Percentiles rank a stretch among this genome's conserved stretches.
Conservation (phyloP, 2,113 vertebrate genomes). For the Gila orcuttii region DNA sequence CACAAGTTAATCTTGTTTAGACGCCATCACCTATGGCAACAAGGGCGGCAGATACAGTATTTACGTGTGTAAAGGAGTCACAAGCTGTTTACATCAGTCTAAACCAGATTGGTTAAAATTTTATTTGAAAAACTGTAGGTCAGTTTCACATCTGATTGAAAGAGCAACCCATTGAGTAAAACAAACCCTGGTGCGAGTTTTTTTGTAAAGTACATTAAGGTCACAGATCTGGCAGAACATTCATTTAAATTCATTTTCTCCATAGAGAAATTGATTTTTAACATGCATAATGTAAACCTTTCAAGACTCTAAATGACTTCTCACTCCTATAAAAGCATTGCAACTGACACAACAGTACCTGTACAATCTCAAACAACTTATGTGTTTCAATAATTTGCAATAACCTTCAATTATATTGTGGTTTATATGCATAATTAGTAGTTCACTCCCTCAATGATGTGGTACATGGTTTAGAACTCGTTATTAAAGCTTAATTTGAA, state of each 20-base stretch:
- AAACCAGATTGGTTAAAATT: background rate
- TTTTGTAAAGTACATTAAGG: no score
- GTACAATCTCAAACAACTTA: background rate
- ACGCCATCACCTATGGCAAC: background rate
- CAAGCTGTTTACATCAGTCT: background rate
- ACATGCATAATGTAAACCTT: background rate
- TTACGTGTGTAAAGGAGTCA: background rate
- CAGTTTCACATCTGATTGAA: no score
- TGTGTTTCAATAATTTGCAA: background rate
- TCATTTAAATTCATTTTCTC: background rate
- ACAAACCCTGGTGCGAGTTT: no score
- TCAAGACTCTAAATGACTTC: background rate
- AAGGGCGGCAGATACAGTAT: background rate
- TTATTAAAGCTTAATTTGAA: background rate
- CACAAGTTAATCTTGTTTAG: constrained; percentile 11
- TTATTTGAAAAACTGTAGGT: no score
- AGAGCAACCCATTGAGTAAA: no score
- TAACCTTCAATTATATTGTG: background rate
- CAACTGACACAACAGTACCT: background rate
- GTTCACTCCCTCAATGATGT: background rate
- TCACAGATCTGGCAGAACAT: no score
- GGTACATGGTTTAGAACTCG: background rate
- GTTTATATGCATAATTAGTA: constrained; percentile 1
- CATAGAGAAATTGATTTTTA: background rate
- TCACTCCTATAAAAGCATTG: background rate